A percentile compares a stretch with the other conserved stretches of the same genome.
Conservation (phyloP, 2,888 invertebrate genomes). For the Sphaerolaimus hirsutus region DNA sequence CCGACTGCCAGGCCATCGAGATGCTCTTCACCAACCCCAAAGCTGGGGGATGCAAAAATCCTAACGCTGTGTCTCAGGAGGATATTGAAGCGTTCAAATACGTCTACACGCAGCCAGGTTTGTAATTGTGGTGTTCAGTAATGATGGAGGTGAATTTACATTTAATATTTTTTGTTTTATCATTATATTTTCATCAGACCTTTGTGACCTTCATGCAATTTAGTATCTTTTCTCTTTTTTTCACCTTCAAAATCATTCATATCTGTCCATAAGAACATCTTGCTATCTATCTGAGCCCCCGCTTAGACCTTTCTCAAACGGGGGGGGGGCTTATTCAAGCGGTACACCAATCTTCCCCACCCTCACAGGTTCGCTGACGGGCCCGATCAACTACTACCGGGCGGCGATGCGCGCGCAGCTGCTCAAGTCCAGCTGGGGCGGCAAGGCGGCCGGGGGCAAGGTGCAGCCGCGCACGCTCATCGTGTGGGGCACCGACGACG, state of each 20-base stretch:
- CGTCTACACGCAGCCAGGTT: slow-evolving; percentile 41
- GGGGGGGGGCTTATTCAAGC: too few species aligned
- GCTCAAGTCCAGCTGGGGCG: background rate
- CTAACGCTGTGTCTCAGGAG: slow-evolving; percentile 27
- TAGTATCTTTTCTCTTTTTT: too few species aligned
- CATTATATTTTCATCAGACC: too few species aligned
- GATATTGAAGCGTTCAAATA: slow-evolving; percentile 52
- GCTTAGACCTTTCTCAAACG: too few species aligned
- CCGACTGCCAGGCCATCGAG: slow-evolving; percentile 40
- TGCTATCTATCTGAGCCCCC: too few species aligned
- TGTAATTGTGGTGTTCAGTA: too few species aligned
- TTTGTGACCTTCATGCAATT: too few species aligned
- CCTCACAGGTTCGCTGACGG: slow-evolving; percentile 47
- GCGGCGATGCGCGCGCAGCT: slow-evolving; percentile 32
- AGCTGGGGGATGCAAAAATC: slow-evolving; percentile 12
- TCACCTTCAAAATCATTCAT: too few species aligned
- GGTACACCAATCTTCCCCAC: too few species aligned
- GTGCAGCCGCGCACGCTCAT: slow-evolving; percentile 23
- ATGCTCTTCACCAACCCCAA: slow-evolving; percentile 31
- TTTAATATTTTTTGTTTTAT: too few species aligned
- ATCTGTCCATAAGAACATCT: too few species aligned
- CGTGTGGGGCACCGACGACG: slow-evolving; percentile 38
- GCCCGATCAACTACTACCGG: slow-evolving; percentile 49
- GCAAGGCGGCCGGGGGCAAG: background rate
- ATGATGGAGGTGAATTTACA: too few species aligned